These are phyloP conservation scores for Diplolepis rosae DNA, from an alignment of 2,888 invertebrate species.

Conservation along the genomic window DNA sequence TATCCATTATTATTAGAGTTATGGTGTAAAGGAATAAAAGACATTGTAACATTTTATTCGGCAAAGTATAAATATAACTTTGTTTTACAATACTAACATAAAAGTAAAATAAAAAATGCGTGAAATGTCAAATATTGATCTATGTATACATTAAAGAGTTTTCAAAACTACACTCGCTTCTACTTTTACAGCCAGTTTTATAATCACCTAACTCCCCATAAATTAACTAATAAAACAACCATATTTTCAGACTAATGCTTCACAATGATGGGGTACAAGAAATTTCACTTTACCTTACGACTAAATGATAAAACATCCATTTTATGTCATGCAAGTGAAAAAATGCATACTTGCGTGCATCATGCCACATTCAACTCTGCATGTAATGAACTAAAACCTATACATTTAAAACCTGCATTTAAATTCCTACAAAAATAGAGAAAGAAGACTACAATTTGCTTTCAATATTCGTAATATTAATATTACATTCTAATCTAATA, in stretches of 20 bases:
- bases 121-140: background rate
- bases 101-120: background rate
- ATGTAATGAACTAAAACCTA: background rate
- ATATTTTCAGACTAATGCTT: conserved; percentile 43
- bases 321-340: conserved; percentile 7
- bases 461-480: too few species aligned
- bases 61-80: background rate
- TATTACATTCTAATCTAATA: too few species aligned
- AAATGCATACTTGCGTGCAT: background rate
- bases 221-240: conserved; percentile 40
- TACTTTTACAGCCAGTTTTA: conserved; percentile 47
- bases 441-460: too few species aligned
- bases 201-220: conserved; percentile 47
- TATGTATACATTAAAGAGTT: background rate
- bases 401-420: background rate
- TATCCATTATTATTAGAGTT: too few species aligned
- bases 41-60: too few species aligned
- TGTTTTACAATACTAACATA: background rate
- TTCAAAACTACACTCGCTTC: background rate
- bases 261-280: conserved; percentile 36
- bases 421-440: background rate
- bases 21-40: too few species aligned
- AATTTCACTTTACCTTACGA: conserved; percentile 21
- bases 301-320: background rate
- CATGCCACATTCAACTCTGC: background rate